Base-by-base conservation (phyloP, 2,113 vertebrate genomes). In the human region DNA sequence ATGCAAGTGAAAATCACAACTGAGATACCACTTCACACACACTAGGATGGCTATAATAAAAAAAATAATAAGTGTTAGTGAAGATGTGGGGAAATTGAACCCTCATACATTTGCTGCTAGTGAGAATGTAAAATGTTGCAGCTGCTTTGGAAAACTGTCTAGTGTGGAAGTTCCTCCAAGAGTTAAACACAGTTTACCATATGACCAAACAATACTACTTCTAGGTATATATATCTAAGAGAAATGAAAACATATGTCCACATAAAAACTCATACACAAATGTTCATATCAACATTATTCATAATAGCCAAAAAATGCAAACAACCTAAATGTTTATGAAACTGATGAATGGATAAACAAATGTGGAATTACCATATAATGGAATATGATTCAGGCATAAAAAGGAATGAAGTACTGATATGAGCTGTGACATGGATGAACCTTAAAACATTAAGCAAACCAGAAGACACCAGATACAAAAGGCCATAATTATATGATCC, bases 401-500 rank as follows among this genome's bases (percentile, higher is more conserved):
- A 87, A 90, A 38, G 25, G 66, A 48, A 61, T 35, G 45, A 80
- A 81, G 45, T 73, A 64, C 45, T 52, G 35, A 95, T 92, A 52
- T 17, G 81, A n/a, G 40, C 38, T 32, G 72, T 25, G 43, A 61
- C 23, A 88, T 52, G n/a, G 22, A 88, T 48, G 83, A 92, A 92
- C 45, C 45, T 55, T 66, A 96, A 96, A 96, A 61, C 83, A 88
- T n/a, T 50, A 81, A 30, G 13, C n/a, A 91, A 52, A 82, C n/a
- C 80, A 25, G 82, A 40, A 88, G 40, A 75, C 10, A 17, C 12
- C 66, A 83, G 50, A 76, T 10, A 92, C 30, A 61, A 55, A 91
- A 84, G 50, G 22, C 5, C n/a, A 25, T 48, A 40, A 87, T n/a
- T 68, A 5, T 12, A 61, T 55, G 20, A 78, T 68, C 78, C 30